Evolutionary conservation across 2,797 vertebrate genomes (phyloP), one percentile per base, ranked within the genome.

Genomic region (Loris lydekkerianus): DNA sequence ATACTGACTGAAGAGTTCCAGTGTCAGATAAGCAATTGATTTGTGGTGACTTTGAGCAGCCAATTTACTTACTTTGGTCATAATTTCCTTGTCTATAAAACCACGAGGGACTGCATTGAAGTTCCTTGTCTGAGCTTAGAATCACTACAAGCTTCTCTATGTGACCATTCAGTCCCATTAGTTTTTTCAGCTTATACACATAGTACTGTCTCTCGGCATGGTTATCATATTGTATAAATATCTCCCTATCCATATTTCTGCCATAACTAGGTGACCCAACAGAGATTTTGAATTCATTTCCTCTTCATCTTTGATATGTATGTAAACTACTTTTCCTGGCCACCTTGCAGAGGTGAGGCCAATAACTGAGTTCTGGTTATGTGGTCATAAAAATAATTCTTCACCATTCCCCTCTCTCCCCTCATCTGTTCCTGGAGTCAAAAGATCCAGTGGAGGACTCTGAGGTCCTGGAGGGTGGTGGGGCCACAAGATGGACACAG

Each of bases 21-120:
- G 21, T 73, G 76, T 80, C 61, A 75, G 65, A 76, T 34, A 77
- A 95, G 40, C 40, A 14, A 10, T 31, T 75, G 58, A 29, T 67
- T 75, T 75, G 29, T 20, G 43, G 56, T 73, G 63, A 53, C n/a
- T 43, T 17, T 58, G 63, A 75, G 43, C 49, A 43, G 14, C 3
- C 7, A 2, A 14, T 40, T 56, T 67, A 25, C n/a, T 61, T 72
- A 46, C n/a, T 18, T 75, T 20, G 3, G 3, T 56, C 29, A n/a
- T 21, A 40, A 70, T 58, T 53, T 75, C 78, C 56, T 91, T 89
- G 76, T 27, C 86, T 78, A n/a, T 72, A 63, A 82, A 78, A 72
- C 60, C 53, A 53, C 60, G n/a, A 89, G n/a, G 27, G 40, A 13
- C 34, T 25, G 3, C 43, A 10, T 37, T 61, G 29, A 49, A 49